Conservation (phyloP, 2,797 vertebrate genomes). For the Rousettus madagascariensis region DNA sequence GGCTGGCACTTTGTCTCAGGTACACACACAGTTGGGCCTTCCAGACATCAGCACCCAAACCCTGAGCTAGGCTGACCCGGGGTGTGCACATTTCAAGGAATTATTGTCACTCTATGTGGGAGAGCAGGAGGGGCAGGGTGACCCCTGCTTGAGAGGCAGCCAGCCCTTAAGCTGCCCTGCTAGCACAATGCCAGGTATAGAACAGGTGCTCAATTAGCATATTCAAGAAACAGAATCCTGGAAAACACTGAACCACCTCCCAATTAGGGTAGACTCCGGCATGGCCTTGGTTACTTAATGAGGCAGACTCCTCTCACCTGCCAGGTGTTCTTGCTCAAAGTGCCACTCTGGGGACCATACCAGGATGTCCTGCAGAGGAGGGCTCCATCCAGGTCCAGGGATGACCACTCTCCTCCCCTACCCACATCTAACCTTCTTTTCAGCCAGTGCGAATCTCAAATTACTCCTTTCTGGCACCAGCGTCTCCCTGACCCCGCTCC, state of each 20-base stretch:
- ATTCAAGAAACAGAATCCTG: not conserved
- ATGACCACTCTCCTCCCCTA: not conserved
- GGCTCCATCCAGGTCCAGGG: not conserved
- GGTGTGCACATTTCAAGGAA: not conserved
- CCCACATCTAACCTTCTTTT: not conserved
- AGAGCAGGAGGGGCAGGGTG: not conserved
- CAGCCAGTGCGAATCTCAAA: not conserved
- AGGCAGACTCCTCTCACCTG: not conserved
- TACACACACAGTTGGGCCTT: not conserved
- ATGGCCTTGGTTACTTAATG: not conserved
- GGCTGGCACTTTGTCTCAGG: not conserved
- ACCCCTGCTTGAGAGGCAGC: not conserved
- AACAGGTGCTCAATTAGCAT: not conserved
- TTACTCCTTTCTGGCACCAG: not conserved
- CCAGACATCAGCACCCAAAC: not conserved
- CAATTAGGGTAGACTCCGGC: not conserved
- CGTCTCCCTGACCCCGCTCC: not conserved
- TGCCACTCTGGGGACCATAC: not conserved
- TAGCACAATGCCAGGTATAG: not conserved
- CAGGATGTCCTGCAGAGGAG: not conserved
- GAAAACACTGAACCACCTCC: not conserved
- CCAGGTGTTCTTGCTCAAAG: not conserved
- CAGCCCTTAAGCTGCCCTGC: not conserved
- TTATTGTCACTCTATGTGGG: not conserved
- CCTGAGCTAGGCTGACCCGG: not conserved